Base-by-base conservation (phyloP, 2,888 invertebrate genomes). In the Pachycephus smyrnensis region DNA sequence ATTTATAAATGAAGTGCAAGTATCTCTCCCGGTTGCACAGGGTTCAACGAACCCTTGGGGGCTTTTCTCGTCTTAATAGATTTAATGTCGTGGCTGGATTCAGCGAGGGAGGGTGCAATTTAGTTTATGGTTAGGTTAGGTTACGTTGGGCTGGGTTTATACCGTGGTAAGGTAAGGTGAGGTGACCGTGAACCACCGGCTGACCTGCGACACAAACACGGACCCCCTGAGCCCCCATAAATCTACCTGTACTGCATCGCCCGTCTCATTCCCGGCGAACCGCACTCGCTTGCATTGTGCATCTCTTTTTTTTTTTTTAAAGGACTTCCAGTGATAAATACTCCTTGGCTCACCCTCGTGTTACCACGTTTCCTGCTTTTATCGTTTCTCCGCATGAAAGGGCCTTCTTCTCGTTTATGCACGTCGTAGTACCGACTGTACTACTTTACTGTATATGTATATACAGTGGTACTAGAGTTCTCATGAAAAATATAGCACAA, bases 171-270 rank as follows among this genome's bases (percentile, higher is more conserved):
- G 73, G 40, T 68, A 33, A 73, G 77, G 77, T 77, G 75, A 73
- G 73, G 85, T 88, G 90, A 88, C 90, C 90, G 88, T 90, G 90
- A 90, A 90, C 90, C 86, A 82, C 83, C 84, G 71, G 85, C 87
- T 90, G 90, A 90, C 89, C 90, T 87, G 89, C 88, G 89, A 90
- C 90, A 90, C 89, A 88, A 89, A 88, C 88, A 87, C 85, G 81
- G 83, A 81, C 83, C 84, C 86, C 85, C 82, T 85, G 83, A 84
- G 85, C 85, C 85, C 84, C 86, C 86, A 89, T 89, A 89, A 89
- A 89, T 89, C 89, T 89, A 89, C 89, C 88, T 88, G 87, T 86
- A 82, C 86, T 83, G 85, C 86, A 82, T 85, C 83, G 86, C 85
- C 68, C 73, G 78, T 80, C 76, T 76, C 73, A 33, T 31, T 76